These are phyloP conservation scores for Kradibia gibbosae DNA, from an alignment of 1,140 invertebrate species.

Conservation along the genomic window DNA sequence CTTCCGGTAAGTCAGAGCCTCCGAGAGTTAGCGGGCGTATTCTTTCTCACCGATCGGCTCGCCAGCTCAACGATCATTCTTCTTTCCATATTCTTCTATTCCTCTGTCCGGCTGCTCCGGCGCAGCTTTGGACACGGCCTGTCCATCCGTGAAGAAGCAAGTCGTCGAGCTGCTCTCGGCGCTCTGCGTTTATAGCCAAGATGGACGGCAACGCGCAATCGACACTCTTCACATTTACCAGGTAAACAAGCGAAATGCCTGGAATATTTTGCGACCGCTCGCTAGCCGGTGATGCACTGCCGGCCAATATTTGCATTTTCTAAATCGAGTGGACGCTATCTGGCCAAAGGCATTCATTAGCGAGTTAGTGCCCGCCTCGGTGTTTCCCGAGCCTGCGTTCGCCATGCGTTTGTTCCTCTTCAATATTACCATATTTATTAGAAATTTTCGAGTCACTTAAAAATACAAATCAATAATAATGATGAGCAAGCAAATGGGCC, in stretches of 20 bases:
- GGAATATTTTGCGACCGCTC: not conserved
- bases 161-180: conserved; percentile 92
- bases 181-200: conserved; percentile 89
- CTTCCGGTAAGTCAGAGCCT: conserved; percentile 76
- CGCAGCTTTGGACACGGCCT: conserved; percentile 85
- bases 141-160: conserved; percentile 91
- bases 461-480: too few species aligned
- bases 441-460: too few species aligned
- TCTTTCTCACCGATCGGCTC: not conserved
- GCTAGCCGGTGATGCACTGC: too few species aligned
- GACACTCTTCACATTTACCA: conserved; percentile 92
- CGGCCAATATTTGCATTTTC: not conserved
- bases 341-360: not conserved
- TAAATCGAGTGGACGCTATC: not conserved
- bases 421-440: too few species aligned
- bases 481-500: too few species aligned
- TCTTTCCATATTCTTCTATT: too few species aligned
- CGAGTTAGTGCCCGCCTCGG: too few species aligned
- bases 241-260: conserved; percentile 71
- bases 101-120: not conserved
- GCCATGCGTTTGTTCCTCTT: too few species aligned
- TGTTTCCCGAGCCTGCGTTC: too few species aligned
- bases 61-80: not conserved
- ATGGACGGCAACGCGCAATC: conserved; percentile 87
- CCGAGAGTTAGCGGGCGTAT: not conserved